Evolutionary conservation across 2,797 vertebrate species (phyloP).

Genomic region (Etheostoma nigrum): DNA sequence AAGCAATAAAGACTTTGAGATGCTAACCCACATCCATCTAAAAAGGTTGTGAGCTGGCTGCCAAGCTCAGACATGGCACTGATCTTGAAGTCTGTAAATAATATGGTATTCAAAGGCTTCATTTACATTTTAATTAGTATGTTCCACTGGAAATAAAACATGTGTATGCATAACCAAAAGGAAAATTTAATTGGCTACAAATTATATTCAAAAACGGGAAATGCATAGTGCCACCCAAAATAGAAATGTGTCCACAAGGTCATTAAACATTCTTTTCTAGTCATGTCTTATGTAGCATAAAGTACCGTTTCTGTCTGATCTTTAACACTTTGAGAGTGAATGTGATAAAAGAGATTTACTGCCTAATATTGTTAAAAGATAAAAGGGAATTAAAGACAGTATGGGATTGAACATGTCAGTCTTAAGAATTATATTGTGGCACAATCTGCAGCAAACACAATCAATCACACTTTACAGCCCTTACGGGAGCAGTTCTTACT

Average conservation of each 20-base stretch:
- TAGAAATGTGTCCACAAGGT: conserved; percentile 6
- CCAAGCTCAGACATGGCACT: conserved; percentile 30
- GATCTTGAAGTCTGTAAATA: conserved; percentile 46
- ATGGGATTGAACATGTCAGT: conserved; percentile 5
- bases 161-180: conserved; percentile 39
- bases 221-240: conserved; percentile 13
- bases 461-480: conserved; percentile 43
- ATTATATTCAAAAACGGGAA: conserved; percentile 14
- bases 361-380: conserved; percentile 5
- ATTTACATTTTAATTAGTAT: conserved; percentile 72
- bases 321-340: conserved; percentile 3
- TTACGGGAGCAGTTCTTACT: conserved; percentile 4
- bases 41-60: conserved; percentile 41
- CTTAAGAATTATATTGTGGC: conserved; percentile 12
- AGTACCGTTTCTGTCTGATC: conserved; percentile 1
- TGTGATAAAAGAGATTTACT: conserved; percentile 7
- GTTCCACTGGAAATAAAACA: conserved; percentile 38
- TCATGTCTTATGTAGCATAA: conserved; percentile 6
- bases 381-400: conserved; percentile 16
- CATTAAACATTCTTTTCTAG: conserved; percentile 30
- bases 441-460: conserved; percentile 31
- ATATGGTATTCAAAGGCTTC: conserved; percentile 51
- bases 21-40: conserved; percentile 28
- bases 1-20: neutral
- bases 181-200: conserved; percentile 22